Conservation (phyloP, 1,140 invertebrate genomes). For the Chymomyza costata region DNA sequence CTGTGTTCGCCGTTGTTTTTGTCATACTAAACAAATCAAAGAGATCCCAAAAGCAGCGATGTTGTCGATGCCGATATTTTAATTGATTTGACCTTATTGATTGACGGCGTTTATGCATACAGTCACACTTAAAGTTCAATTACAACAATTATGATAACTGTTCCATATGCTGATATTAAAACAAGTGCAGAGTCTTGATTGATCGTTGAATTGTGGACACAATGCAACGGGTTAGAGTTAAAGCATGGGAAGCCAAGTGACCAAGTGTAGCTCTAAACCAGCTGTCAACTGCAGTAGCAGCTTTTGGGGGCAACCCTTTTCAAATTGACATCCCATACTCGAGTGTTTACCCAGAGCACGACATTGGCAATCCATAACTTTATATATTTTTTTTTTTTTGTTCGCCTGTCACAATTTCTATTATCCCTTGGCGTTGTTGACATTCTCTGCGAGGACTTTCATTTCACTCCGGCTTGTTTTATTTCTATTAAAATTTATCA, state of each 20-base stretch:
- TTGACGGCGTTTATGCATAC: no score
- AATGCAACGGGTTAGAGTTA: no score
- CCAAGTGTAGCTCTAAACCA: background rate
- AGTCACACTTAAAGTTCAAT: slow-evolving; percentile 45
- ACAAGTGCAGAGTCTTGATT: slow-evolving; percentile 34
- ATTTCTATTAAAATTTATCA: slow-evolving; percentile 23
- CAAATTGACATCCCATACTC: slow-evolving; percentile 29
- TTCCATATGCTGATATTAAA: slow-evolving; percentile 4
- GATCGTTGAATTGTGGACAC: slow-evolving; percentile 19
- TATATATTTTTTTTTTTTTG: slow-evolving; percentile 19
- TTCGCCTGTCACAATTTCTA: slow-evolving; percentile 53
- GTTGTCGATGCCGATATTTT: slow-evolving; percentile 1
- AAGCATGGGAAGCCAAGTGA: no score
- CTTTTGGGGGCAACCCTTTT: slow-evolving; percentile 42
- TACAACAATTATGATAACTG: slow-evolving; percentile 34
- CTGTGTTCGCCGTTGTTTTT: no score
- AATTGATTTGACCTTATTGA: slow-evolving; percentile 71
- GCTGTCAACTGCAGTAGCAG: slow-evolving; percentile 44
- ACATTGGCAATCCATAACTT: slow-evolving; percentile 61
- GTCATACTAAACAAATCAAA: no score
- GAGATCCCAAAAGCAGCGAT: no score
- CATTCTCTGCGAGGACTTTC: slow-evolving; percentile 28
- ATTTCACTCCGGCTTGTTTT: slow-evolving; percentile 46
- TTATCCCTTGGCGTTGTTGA: slow-evolving; percentile 45
- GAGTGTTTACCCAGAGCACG: slow-evolving; percentile 25